Evolutionary conservation across 2,888 invertebrate genomes (phyloP).

Genomic region (Yponomeuta malinellus): DNA sequence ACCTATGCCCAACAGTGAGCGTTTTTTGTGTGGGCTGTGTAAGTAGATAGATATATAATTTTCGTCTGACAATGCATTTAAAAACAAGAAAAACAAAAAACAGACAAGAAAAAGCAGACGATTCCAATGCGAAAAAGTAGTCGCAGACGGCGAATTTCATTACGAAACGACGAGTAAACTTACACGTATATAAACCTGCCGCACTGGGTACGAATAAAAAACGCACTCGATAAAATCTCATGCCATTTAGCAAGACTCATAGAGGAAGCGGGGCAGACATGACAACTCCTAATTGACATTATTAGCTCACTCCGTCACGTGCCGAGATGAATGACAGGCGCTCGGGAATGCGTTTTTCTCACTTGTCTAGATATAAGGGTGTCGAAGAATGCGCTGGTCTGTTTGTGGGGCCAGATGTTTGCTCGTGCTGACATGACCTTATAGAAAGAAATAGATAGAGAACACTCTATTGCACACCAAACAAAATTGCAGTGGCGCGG

Average conservation of each 20-base stretch:
- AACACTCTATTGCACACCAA: no score
- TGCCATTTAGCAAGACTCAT: slow-evolving; percentile 5
- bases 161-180: neutral
- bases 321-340: slow-evolving; percentile 57
- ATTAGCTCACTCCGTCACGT: slow-evolving; percentile 27
- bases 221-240: slow-evolving; percentile 10
- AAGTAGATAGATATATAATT: no score
- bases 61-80: no score
- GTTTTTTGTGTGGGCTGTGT: no score
- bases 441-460: no score
- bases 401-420: neutral
- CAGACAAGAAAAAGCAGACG: no score
- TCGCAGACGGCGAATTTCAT: neutral
- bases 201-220: neutral
- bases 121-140: neutral
- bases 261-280: slow-evolving; percentile 11
- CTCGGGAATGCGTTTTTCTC: slow-evolving; percentile 61
- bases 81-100: no score
- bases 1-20: no score
- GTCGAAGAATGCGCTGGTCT: neutral
- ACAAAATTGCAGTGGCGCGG: no score
- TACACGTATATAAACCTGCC: neutral
- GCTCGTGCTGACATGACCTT: no score
- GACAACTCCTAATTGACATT: slow-evolving; percentile 11
- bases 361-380: slow-evolving; percentile 36